Evolutionary conservation across 2,797 vertebrate species (phyloP).

Genomic region (Heteromormyrus szaboi): DNA sequence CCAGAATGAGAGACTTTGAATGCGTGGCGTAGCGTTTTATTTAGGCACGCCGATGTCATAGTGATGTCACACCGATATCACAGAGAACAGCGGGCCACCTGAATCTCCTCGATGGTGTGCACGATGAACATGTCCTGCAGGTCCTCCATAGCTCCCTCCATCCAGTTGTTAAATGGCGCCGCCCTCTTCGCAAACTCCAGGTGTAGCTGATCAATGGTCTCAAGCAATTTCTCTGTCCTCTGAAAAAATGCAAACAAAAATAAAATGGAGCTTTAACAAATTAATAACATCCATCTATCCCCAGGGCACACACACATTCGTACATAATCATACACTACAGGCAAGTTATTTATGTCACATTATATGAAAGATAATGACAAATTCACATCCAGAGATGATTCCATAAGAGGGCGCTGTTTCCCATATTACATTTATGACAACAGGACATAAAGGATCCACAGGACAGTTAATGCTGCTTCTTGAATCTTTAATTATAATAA

Average conservation of each 20-base stretch:
- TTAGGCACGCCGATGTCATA: neutral
- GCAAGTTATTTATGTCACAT: neutral
- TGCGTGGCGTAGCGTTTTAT: neutral
- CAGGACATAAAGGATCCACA: neutral
- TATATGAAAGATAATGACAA: neutral
- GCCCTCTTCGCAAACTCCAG: slow-evolving; percentile 78
- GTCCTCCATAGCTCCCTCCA: slow-evolving; percentile 83
- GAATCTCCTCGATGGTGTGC: slow-evolving; percentile 78
- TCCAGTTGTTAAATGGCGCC: slow-evolving; percentile 80
- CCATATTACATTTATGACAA: neutral
- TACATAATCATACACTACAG: neutral
- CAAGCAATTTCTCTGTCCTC: slow-evolving; percentile 76
- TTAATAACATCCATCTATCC: neutral
- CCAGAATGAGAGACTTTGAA: neutral
- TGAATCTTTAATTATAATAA: neutral
- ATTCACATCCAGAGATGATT: neutral
- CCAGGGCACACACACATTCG: neutral
- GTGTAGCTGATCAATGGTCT: slow-evolving; percentile 78
- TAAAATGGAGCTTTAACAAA: neutral
- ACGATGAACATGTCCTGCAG: slow-evolving; percentile 82
- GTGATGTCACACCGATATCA: neutral
- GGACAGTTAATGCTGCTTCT: neutral
- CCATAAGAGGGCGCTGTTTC: neutral
- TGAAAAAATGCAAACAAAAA: slow-evolving; percentile 32
- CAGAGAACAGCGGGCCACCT: slow-evolving; percentile 52